phyloP scores from a whole-genome alignment of 2,113 vertebrate genomes.

The Bos indicus region DNA sequence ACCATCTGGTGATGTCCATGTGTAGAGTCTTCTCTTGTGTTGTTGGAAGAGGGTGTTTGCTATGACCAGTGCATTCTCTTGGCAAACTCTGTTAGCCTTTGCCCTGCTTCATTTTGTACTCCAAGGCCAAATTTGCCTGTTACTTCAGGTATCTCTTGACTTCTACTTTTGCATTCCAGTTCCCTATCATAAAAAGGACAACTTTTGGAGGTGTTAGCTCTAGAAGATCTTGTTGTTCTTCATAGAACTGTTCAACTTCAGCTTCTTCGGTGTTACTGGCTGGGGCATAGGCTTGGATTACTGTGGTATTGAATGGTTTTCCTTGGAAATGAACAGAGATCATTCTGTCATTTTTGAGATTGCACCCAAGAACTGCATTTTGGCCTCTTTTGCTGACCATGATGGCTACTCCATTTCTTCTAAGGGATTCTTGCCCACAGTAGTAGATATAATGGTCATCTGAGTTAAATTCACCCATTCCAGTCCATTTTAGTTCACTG shows the following conservation, averaged over 20 bases:
- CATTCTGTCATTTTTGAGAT: background rate
- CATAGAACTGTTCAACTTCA: background rate
- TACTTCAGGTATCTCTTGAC: background rate
- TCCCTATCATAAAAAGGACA: background rate
- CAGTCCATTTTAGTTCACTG: background rate
- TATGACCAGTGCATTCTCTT: background rate
- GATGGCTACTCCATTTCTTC: background rate
- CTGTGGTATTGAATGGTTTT: background rate
- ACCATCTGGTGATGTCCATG: background rate
- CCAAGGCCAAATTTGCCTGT: background rate
- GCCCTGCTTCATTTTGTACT: background rate
- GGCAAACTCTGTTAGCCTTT: background rate
- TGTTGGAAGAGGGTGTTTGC: background rate
- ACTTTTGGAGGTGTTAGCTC: background rate
- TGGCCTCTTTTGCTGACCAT: background rate
- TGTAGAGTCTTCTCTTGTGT: background rate
- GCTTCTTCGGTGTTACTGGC: background rate
- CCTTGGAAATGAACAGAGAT: background rate
- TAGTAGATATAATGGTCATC: background rate
- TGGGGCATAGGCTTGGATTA: background rate
- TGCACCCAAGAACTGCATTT: background rate
- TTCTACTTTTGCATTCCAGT: background rate
- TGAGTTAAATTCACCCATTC: background rate
- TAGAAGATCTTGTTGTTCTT: background rate
- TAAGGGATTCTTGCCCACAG: background rate